Base-by-base conservation (phyloP, 2,888 invertebrate species). In the Cantharis rustica region DNA sequence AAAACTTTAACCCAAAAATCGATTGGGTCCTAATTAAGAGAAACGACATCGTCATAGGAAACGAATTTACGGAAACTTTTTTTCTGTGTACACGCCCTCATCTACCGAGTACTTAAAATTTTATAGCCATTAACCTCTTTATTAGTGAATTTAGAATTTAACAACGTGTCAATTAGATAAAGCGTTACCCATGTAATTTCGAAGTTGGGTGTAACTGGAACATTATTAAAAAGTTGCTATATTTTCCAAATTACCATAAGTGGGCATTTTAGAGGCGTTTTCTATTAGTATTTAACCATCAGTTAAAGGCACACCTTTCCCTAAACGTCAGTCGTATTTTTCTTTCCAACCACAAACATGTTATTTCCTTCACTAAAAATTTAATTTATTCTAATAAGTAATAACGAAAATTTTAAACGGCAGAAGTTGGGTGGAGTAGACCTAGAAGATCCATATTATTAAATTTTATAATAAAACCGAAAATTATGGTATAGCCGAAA, bases 341-440 rank as follows among this genome's bases (percentile, higher is more conserved):
- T 68, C 66, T 47, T 68, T 75, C 72, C 75, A 66, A 76, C 20
- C 17, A 16, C 64, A 77, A 80, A 79, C 79, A 74, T 80, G 73
- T 80, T 80, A 80, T 80, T 80, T 80, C 23, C 71, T 79, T 75
- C 76, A 80, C 78, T 80, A 73, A 80, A 78, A 78, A 70, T 77
- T 78, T 80, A 79, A 80, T 79, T 72, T 69, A 75, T 75, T 75
- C 71, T 70, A 71, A 13, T 68, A 64, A 23, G 66, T 70, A 75
- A 75, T 61, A 66, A 66, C 68, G 63, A 75, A 75, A 68, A 26
- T 71, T 71, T 61, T 64, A 64, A 74, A 64, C 63, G 15, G 15
- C 64, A 20, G 20, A 68, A 47, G n/a, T 17, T 26, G 75, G 75
- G 75, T 63, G 75, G 75, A 72, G 61, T 17, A 26, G 63, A n/a